Base-by-base conservation (phyloP, 2,888 invertebrate genomes). In the Microctonus aethiopoides region DNA sequence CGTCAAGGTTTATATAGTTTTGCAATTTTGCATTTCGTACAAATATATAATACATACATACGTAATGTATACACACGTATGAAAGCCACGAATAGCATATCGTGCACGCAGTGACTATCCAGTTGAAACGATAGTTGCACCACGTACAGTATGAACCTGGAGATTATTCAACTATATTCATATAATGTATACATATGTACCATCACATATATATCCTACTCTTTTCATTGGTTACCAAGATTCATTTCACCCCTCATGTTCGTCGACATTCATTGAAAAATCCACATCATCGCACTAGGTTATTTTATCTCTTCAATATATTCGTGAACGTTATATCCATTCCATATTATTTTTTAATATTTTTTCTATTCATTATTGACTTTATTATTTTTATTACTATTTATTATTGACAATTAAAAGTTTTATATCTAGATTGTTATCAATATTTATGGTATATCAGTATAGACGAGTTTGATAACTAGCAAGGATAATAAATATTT, bases 191-290 rank as follows among this genome's bases (percentile, higher is more conserved):
- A 29, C 7, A 3, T 29, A 29, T n/a, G 52, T 20, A 52, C 52
- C 52, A 9, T n/a, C 52, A 24, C 52, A 24, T 57, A n/a, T n/a
- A n/a, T n/a, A n/a, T 29, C 7, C 29, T 20, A 32, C 57, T 34
- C 34, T 34, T 32, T 26, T 57, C 29, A 57, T 34, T 32, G 57
- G 32, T 24, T 32, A 32, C 57, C 57, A 54, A 24, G 54, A 54
- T 6, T 26, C 26, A 24, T 24, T 6, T 3, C 11, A 32, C 20
- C 26, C 7, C 16, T 46, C 6, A 16, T 57, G 34, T 34, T 57
- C 57, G 57, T 57, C 34, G 32, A 57, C 57, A 57, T 57, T 29
- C 57, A 57, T 29, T 29, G 52, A n/a, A n/a, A n/a, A 56, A 26
- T 56, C 29, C 26, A 56, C 56, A 34, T 34, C 57, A 34, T 29